Conservation (phyloP, 2,113 vertebrate genomes). For the Echinops telfairi region DNA sequence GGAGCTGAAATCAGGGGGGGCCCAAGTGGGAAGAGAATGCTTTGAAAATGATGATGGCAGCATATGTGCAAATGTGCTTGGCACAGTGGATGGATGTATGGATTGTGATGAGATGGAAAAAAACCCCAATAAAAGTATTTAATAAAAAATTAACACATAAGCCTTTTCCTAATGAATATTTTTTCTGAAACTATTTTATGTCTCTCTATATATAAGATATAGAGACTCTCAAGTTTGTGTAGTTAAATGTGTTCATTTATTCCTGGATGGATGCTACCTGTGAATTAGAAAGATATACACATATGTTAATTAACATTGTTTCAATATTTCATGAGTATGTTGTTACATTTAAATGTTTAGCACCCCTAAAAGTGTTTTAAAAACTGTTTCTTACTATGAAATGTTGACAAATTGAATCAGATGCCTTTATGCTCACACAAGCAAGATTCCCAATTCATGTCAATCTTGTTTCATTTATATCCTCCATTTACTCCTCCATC, state of each 20-base stretch:
- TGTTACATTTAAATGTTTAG: not conserved
- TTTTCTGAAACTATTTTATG: conserved; percentile 33
- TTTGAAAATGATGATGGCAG: too few species aligned
- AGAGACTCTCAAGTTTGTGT: conserved; percentile 7
- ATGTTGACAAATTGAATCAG: not conserved
- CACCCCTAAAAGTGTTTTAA: not conserved
- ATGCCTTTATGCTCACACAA: not conserved
- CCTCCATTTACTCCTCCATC: not conserved
- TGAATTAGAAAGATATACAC: not conserved
- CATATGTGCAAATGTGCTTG: too few species aligned
- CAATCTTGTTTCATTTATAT: not conserved
- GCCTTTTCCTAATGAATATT: not conserved
- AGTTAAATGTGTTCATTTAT: conserved; percentile 17
- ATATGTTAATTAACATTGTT: not conserved
- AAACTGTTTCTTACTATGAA: not conserved
- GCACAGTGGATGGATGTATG: too few species aligned
- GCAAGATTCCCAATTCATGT: not conserved
- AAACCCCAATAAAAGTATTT: too few species aligned
- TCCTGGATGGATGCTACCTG: not conserved
- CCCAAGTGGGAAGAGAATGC: too few species aligned
- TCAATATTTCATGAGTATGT: not conserved
- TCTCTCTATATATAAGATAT: not conserved
- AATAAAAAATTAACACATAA: not conserved
- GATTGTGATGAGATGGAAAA: too few species aligned
- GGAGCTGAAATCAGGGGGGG: too few species aligned